Conservation (phyloP, 1,140 invertebrate genomes). For the Coboldia fuscipes region DNA sequence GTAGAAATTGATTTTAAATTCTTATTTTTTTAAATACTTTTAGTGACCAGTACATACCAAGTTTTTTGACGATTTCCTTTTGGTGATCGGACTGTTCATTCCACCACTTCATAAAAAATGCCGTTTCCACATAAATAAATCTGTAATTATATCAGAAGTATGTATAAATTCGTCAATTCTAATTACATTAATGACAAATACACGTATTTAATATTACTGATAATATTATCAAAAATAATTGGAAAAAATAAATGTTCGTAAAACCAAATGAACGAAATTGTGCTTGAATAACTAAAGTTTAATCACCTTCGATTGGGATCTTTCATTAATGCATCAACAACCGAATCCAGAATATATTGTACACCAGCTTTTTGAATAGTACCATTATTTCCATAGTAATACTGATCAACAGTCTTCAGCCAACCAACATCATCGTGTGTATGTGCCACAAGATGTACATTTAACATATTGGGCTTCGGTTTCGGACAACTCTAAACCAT, state of each 20-base stretch:
- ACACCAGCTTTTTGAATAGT: slow-evolving; percentile 59
- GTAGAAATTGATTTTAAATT: too few species aligned
- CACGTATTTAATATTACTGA: neutral
- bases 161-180: neutral
- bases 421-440: slow-evolving; percentile 84
- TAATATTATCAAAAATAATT: neutral
- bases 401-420: slow-evolving; percentile 83
- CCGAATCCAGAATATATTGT: slow-evolving; percentile 80
- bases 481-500: slow-evolving; percentile 11
- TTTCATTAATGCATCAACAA: slow-evolving; percentile 50
- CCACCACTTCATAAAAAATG: slow-evolving; percentile 91
- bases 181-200: neutral
- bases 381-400: slow-evolving; percentile 55
- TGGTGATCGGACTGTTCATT: slow-evolving; percentile 38
- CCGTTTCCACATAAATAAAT: slow-evolving; percentile 60
- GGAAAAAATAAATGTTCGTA: too few species aligned
- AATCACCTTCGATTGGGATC: slow-evolving; percentile 33
- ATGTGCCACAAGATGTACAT: slow-evolving; percentile 65
- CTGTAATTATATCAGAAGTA: slow-evolving; percentile 15
- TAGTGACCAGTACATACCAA: too few species aligned
- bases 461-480: slow-evolving; percentile 24
- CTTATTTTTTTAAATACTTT: too few species aligned
- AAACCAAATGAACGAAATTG: neutral
- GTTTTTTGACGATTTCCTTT: slow-evolving; percentile 27
- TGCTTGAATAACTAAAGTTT: neutral